Evolutionary conservation across 2,888 invertebrate species (phyloP), one percentile per base, ranked within the genome.

Genomic region (Caenorhabditis angaria): DNA sequence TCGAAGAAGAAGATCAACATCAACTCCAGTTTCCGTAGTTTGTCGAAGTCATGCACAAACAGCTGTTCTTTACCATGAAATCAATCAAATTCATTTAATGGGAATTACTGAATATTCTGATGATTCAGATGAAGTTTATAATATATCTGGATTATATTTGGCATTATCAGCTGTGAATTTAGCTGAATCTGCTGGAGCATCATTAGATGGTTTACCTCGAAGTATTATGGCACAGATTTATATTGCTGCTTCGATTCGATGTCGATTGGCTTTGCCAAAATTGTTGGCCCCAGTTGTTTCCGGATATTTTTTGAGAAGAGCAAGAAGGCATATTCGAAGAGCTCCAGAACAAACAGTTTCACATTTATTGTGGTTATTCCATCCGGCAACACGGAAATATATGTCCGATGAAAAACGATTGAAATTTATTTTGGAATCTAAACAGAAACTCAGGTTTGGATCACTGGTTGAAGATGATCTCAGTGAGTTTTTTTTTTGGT

Each of bases 11-110:
- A 51, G 80, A 24, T 69, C 78, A 8, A 70, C 72, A 8, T 62
- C 70, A 22, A 82, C 76, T 51, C 77, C 86, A 25, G 77, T 75
- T 6, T 64, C 80, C 2, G 80, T 82, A 4, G 86, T 86, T 1
- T 84, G 86, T 61, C 72, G 77, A 51, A 83, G 83, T 41, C 85
- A 86, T 59, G 86, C 86, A 0, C 82, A 85, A 35, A 83, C 86
- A 1, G 85, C 86, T 18, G 63, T 86, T 24, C 74, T 87, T 54
- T 86, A 86, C 65, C 86, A 86, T 72, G 84, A 86, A 54, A 74
- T 86, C 41, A 82, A 86, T 73, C 79, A 77, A 58, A 61, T 85
- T 27, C 83, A 85, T 69, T 63, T 85, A 25, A 71, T 85, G 60
- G 85, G 85, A 8, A 76, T 73, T 18, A 59, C 71, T 14, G 76